Conservation (phyloP, 1,140 invertebrate species). For the Caenorhabditis latens region DNA sequence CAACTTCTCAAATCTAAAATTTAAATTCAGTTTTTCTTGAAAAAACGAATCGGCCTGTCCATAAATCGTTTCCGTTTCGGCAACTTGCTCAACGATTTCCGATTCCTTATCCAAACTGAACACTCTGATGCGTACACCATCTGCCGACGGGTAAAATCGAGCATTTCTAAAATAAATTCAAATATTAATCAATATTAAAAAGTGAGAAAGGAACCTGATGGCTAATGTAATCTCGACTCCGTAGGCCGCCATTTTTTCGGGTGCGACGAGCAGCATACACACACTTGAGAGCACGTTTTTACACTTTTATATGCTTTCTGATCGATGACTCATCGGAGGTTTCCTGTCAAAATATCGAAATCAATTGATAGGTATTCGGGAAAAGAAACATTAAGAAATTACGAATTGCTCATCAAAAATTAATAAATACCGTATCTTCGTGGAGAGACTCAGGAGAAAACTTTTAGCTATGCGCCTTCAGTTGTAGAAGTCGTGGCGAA, state of each 20-base stretch:
- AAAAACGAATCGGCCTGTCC: conserved; percentile 7
- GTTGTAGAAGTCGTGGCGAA: too few relatives aligned
- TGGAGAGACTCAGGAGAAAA: too few relatives aligned
- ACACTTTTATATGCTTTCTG: conserved; percentile 27
- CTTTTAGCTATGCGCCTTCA: too few relatives aligned
- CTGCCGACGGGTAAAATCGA: conserved; percentile 27
- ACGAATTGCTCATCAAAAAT: too few relatives aligned
- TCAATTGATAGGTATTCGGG: background rate
- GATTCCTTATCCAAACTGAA: conserved; percentile 47
- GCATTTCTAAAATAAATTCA: conserved; percentile 20
- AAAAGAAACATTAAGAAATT: background rate
- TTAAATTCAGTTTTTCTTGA: background rate
- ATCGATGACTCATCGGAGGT: conserved; percentile 19
- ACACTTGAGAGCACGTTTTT: conserved; percentile 19
- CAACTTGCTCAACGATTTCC: conserved; percentile 20
- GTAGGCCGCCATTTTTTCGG: conserved; percentile 49
- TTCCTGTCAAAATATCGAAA: conserved; percentile 16
- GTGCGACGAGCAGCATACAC: conserved; percentile 48
- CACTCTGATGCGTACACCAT: background rate
- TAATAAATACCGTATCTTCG: too few relatives aligned
- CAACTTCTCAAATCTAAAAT: conserved; percentile 33
- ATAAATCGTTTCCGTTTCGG: conserved; percentile 26
- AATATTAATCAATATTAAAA: background rate
- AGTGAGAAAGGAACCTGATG: background rate
- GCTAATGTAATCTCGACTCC: conserved; percentile 37